Conservation (phyloP, 2,113 vertebrate genomes). For the Psilopsiagon aurifrons region DNA sequence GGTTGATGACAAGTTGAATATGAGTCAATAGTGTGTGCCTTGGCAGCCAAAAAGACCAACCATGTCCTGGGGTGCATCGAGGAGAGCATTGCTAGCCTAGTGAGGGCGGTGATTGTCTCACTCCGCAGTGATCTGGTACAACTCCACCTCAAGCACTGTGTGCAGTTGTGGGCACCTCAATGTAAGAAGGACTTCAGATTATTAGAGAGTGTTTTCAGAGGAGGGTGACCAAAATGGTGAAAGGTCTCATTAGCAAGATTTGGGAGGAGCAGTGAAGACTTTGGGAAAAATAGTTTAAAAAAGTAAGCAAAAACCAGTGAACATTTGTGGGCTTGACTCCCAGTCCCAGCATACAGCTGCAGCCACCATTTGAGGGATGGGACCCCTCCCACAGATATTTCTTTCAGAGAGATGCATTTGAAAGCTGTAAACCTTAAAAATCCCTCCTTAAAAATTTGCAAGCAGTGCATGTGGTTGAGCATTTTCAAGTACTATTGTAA, state of each 20-base stretch:
- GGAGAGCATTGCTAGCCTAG: rapidly evolving
- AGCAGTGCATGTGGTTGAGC: neutral
- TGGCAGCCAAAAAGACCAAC: rapidly evolving
- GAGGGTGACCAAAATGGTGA: neutral
- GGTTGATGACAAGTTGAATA: too few species aligned
- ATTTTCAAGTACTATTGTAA: neutral
- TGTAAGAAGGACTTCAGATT: neutral
- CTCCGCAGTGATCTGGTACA: rapidly evolving
- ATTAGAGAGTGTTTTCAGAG: neutral
- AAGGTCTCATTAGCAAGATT: neutral
- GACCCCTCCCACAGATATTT: neutral
- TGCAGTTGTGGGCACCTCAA: rapidly evolving
- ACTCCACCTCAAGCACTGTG: neutral
- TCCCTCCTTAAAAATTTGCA: neutral
- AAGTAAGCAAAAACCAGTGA: neutral
- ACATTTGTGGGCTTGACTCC: neutral
- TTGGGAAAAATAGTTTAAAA: neutral
- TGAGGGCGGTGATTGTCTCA: neutral
- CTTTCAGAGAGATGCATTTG: neutral
- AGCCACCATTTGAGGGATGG: neutral
- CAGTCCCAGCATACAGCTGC: neutral
- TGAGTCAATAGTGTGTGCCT: too few species aligned
- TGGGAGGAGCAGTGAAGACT: neutral
- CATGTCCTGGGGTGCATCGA: rapidly evolving
- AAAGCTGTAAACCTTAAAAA: neutral